phyloP scores from a whole-genome alignment of 2,797 vertebrate species.

The Falco novaeseelandiae region DNA sequence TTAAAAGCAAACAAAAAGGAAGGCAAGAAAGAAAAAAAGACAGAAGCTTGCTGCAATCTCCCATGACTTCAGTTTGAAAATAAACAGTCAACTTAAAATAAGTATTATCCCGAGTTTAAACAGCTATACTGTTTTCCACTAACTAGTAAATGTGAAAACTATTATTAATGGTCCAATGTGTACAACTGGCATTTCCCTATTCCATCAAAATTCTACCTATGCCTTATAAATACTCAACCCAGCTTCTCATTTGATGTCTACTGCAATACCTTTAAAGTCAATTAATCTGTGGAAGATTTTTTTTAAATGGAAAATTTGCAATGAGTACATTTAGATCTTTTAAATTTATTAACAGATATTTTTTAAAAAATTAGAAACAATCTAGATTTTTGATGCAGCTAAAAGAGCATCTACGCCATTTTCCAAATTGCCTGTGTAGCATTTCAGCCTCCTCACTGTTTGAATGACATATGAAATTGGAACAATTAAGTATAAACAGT shows the following conservation, averaged over 20 bases:
- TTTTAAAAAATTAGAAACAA: neutral
- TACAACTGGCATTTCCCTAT: neutral
- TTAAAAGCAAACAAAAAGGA: neutral
- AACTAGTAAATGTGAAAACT: neutral
- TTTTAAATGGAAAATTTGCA: neutral
- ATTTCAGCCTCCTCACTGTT: neutral
- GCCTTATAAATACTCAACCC: neutral
- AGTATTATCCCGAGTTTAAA: neutral
- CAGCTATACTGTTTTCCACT: neutral
- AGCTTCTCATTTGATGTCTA: neutral
- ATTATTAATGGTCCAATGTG: neutral
- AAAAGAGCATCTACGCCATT: neutral
- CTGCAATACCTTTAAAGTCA: neutral
- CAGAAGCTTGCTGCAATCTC: conserved; percentile 13
- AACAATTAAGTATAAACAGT: neutral
- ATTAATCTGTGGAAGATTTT: neutral
- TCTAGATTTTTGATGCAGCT: neutral
- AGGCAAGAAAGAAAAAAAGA: neutral
- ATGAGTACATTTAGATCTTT: neutral
- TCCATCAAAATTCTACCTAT: neutral
- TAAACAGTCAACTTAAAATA: neutral
- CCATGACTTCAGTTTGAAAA: conserved; percentile 5
- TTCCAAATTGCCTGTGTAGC: neutral
- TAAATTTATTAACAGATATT: neutral
- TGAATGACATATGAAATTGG: neutral